Evolutionary conservation across 2,113 vertebrate species (phyloP).

Genomic region (Tychaedon coryphoeus): DNA sequence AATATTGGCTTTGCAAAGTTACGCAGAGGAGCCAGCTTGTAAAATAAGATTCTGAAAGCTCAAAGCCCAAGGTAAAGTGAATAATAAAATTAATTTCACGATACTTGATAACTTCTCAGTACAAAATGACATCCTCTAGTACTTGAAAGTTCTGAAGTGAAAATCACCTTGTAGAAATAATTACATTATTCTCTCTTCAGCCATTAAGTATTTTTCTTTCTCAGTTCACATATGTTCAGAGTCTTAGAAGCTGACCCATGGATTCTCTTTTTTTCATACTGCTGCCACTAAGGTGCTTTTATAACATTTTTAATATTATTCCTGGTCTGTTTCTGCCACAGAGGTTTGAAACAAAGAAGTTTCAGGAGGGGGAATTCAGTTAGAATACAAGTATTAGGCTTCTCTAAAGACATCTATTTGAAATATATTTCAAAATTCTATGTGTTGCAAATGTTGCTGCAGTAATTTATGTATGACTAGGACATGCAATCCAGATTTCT

Average conservation of each 20-base stretch:
- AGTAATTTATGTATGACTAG: not conserved
- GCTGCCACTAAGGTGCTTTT: constrained; percentile 32
- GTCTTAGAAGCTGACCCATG: constrained; percentile 35
- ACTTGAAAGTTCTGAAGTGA: constrained; percentile 50
- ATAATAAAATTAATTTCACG: constrained; percentile 42
- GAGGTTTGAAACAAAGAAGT: constrained; percentile 33
- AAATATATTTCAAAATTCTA: not conserved
- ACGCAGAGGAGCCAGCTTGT: not conserved
- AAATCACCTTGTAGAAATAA: constrained; percentile 66
- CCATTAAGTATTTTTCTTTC: constrained; percentile 52
- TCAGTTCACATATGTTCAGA: constrained; percentile 49
- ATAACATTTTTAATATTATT: constrained; percentile 23
- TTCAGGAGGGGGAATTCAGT: constrained; percentile 8
- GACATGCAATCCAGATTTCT: not conserved
- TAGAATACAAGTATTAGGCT: constrained; percentile 13
- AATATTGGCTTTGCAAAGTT: constrained; percentile 35
- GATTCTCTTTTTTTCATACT: not conserved
- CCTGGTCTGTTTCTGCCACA: constrained; percentile 37
- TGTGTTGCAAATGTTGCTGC: not conserved
- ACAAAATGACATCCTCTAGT: constrained; percentile 56
- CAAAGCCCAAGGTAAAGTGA: constrained; percentile 49
- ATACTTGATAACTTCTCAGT: constrained; percentile 28
- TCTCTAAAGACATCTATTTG: not conserved
- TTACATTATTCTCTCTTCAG: constrained; percentile 58
- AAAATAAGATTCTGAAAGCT: not conserved